Conservation (phyloP, 2,113 vertebrate genomes). For the Empidonax traillii region DNA sequence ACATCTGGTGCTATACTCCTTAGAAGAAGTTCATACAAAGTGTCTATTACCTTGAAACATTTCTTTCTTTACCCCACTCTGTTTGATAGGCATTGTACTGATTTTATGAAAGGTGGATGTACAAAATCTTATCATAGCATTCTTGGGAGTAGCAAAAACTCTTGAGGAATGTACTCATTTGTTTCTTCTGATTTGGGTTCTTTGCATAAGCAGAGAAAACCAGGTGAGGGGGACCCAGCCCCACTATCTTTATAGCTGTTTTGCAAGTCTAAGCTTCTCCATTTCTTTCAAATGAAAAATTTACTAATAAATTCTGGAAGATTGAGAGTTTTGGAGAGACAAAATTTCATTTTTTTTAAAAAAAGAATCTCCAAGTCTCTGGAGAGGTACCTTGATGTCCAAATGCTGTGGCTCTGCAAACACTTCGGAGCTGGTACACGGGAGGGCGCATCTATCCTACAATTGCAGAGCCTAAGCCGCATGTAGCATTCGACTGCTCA, state of each 20-base stretch:
- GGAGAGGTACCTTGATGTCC: rapidly evolving
- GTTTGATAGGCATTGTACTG: background rate
- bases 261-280: background rate
- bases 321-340: background rate
- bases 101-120: background rate
- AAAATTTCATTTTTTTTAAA: background rate
- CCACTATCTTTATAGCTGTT: background rate
- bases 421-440: slow-evolving; percentile 18
- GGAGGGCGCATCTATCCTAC: slow-evolving; percentile 43
- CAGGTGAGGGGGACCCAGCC: background rate
- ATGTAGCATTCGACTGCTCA: background rate
- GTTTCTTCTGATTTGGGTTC: background rate
- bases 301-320: background rate
- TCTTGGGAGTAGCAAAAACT: background rate
- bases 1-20: background rate
- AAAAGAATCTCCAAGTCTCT: background rate
- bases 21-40: background rate
- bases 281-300: background rate
- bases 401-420: background rate
- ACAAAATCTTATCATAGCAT: background rate
- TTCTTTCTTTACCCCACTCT: background rate
- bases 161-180: background rate
- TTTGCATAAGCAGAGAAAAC: background rate
- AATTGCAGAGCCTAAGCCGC: background rate
- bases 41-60: background rate